A percentile compares a stretch with the other conserved stretches of the same genome.
These are phyloP conservation scores for Lanius collurio DNA, from an alignment of 2,113 vertebrate genomes.

Conservation along the genomic window DNA sequence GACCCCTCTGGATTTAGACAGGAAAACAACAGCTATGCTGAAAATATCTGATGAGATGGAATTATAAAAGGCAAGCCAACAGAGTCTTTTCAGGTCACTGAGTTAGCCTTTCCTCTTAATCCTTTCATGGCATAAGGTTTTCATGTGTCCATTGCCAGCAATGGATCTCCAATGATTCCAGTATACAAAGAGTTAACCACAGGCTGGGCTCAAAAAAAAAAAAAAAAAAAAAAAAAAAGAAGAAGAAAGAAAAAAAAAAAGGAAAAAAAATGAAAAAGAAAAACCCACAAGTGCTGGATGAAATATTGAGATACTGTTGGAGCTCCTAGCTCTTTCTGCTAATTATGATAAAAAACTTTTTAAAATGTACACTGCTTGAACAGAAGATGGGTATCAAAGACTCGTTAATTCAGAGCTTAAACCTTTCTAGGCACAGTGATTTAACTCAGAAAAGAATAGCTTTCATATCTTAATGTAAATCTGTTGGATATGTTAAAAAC, in stretches of 20 bases:
- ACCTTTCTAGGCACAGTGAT: conserved; percentile 3
- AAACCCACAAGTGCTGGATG: not conserved
- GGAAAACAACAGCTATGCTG: not conserved
- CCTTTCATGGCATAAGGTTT: not conserved
- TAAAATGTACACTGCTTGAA: conserved; percentile 28
- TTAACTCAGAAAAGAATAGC: conserved; percentile 19
- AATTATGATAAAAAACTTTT: conserved; percentile 45
- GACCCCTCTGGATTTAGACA: conserved; percentile 20
- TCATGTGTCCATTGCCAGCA: conserved; percentile 37
- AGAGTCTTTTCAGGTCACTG: not conserved
- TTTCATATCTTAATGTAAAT: conserved; percentile 53
- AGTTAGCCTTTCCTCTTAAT: conserved; percentile 9
- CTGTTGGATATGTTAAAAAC: conserved; percentile 42
- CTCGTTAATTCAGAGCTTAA: conserved; percentile 41
- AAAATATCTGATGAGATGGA: conserved; percentile 5
- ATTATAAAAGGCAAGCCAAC: conserved; percentile 33
- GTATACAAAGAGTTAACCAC: not conserved
- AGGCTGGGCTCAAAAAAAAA: not conserved
- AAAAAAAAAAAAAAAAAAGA: not conserved
- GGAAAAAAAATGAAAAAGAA: not conserved
- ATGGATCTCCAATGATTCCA: not conserved
- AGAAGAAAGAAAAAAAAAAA: not conserved
- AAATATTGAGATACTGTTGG: not conserved
- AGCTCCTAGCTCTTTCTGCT: conserved; percentile 7
- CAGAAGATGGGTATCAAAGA: conserved; percentile 30